Conservation (phyloP, 1,140 invertebrate genomes). For the Mactra quadrangularis region DNA sequence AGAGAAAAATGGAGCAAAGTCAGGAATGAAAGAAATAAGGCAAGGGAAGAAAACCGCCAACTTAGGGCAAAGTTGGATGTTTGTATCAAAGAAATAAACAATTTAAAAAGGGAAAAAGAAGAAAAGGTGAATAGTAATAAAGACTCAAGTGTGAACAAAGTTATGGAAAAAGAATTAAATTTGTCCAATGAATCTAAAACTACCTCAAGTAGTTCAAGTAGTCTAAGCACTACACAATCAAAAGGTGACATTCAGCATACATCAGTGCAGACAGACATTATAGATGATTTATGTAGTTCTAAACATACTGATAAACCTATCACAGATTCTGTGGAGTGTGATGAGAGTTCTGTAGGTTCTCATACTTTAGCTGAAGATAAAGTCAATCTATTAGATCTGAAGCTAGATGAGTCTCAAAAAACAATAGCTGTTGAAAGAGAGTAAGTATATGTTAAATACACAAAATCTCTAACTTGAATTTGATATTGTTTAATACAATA, state of each 20-base stretch:
- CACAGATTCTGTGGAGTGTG: constrained; percentile 21
- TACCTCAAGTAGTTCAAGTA: constrained; percentile 14
- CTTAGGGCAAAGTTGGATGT: constrained; percentile 91
- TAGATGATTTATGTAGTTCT: too few species aligned
- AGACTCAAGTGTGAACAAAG: constrained; percentile 14
- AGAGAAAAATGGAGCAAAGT: constrained; percentile 98
- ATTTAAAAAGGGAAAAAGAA: constrained; percentile 91
- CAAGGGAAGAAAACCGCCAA: constrained; percentile 93
- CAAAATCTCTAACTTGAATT: too few species aligned
- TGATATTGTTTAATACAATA: too few species aligned
- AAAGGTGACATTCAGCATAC: constrained; percentile 34
- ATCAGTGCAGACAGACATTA: constrained; percentile 11
- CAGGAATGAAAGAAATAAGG: constrained; percentile 84
- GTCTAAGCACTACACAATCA: constrained; percentile 25
- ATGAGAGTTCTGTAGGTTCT: not conserved
- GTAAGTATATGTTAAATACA: constrained; percentile 68
- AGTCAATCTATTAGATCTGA: constrained; percentile 88
- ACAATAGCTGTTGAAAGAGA: constrained; percentile 85
- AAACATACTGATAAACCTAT: too few species aligned
- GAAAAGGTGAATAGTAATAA: constrained; percentile 91
- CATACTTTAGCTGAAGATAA: constrained; percentile 86
- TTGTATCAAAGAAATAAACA: constrained; percentile 90
- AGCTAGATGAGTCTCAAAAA: constrained; percentile 90
- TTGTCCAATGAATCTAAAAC: constrained; percentile 31
- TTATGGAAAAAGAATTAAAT: constrained; percentile 54